These are phyloP conservation scores for Sminthurides bifidus DNA, from an alignment of 1,140 invertebrate genomes.

Conservation along the genomic window DNA sequence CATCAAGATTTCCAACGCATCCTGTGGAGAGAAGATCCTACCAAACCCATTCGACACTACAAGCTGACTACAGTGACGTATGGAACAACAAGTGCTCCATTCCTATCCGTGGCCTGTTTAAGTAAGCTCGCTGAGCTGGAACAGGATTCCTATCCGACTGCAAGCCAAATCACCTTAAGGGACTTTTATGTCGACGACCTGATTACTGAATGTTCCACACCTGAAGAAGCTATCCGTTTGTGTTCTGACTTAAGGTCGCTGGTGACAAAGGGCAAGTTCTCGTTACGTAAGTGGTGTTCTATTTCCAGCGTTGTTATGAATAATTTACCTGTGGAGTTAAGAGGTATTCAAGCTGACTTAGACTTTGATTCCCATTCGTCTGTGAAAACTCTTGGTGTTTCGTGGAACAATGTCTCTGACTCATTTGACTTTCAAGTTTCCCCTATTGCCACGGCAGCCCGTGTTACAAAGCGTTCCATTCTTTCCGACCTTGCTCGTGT, in stretches of 20 bases:
- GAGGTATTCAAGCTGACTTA: too few relatives aligned
- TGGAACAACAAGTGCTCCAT: constrained; percentile 3
- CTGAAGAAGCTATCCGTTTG: constrained; percentile 33
- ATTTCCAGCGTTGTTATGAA: not conserved
- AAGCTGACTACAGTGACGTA: constrained; percentile 1
- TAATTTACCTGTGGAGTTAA: not conserved
- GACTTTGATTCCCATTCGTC: not conserved
- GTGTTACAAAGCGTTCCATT: not conserved
- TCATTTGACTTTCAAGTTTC: not conserved
- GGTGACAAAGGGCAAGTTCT: not conserved
- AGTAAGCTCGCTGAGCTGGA: constrained; percentile 9
- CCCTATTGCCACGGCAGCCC: not conserved
- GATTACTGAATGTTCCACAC: constrained; percentile 33
- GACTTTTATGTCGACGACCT: constrained; percentile 38
- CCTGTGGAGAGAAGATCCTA: too few relatives aligned
- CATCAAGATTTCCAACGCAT: constrained; percentile 3
- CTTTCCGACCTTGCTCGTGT: constrained; percentile 1
- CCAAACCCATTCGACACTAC: constrained; percentile 11
- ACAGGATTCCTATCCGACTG: constrained; percentile 8
- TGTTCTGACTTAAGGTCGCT: not conserved
- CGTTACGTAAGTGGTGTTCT: not conserved
- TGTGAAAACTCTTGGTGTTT: not conserved
- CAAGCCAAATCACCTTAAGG: not conserved
- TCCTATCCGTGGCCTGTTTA: constrained; percentile 6
- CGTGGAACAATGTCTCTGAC: not conserved